Percentiles rank a stretch among this genome's conserved stretches.
Evolutionary conservation across 2,113 vertebrate species (phyloP).

Genomic region (Epinephelus fuscoguttatus): DNA sequence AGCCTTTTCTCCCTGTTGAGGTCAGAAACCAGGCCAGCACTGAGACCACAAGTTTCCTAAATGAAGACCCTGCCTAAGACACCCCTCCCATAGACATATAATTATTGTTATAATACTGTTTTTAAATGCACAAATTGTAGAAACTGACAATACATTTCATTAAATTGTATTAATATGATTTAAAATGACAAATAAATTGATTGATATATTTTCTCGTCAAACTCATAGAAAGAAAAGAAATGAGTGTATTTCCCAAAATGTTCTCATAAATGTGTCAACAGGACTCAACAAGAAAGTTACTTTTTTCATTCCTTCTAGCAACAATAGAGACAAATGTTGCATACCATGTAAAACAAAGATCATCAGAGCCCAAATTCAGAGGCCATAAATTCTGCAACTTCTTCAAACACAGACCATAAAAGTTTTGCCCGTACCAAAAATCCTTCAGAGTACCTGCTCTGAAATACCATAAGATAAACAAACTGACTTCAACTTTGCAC

Average conservation of each 20-base stretch:
- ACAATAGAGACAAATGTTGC: background rate
- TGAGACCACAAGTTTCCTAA: no score
- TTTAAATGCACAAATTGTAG: no score
- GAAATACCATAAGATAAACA: conserved; percentile 37
- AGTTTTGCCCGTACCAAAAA: background rate
- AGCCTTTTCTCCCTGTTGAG: no score
- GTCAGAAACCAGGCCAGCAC: no score
- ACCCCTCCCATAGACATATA: no score
- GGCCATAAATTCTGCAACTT: background rate
- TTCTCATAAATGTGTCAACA: background rate
- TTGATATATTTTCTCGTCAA: background rate
- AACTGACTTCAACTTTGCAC: conserved; percentile 19
- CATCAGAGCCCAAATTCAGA: background rate
- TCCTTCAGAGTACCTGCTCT: conserved; percentile 85
- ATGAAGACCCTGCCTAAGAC: no score
- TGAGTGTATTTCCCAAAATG: background rate
- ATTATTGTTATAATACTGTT: no score
- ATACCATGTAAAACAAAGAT: background rate
- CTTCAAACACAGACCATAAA: conserved; percentile 11
- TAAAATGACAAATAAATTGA: no score
- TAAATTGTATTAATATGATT: no score
- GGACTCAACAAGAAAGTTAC: background rate
- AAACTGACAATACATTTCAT: no score
- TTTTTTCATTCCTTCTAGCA: conserved; percentile 1
- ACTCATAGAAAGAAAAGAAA: background rate